Conservation (phyloP, 2,888 invertebrate genomes). For the Eutolmus rufibarbis region DNA sequence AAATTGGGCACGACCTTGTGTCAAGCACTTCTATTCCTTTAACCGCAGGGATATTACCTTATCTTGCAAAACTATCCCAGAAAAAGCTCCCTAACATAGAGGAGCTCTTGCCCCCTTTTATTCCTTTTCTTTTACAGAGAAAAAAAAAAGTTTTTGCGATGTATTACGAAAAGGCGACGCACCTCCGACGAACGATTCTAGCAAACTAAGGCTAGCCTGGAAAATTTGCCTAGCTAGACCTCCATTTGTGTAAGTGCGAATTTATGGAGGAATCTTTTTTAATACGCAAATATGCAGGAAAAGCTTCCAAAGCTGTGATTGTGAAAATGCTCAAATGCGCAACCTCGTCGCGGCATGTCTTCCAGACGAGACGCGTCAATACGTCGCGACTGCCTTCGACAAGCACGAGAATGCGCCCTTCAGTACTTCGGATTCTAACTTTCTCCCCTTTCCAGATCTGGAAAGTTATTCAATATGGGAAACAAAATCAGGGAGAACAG, state of each 20-base stretch:
- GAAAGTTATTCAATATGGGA: not conserved
- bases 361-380: slow-evolving; percentile 33
- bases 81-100: not conserved
- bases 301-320: not conserved
- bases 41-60: not conserved
- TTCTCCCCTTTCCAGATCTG: not conserved
- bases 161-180: slow-evolving; percentile 46
- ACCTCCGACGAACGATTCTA: slow-evolving; percentile 50
- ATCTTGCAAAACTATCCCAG: not conserved
- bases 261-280: slow-evolving; percentile 7
- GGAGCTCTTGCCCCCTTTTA: slow-evolving; percentile 19
- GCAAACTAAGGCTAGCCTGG: slow-evolving; percentile 52
- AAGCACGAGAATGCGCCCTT: slow-evolving; percentile 28
- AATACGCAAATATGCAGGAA: slow-evolving; percentile 27
- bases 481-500: not conserved
- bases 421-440: not conserved
- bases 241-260: slow-evolving; percentile 3
- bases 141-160: not conserved
- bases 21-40: not conserved
- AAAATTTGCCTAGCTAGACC: slow-evolving; percentile 50
- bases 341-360: not conserved
- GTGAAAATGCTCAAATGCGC: not conserved
- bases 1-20: slow-evolving; percentile 31
- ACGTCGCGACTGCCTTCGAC: slow-evolving; percentile 12
- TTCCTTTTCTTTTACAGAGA: slow-evolving; percentile 27